Conservation (phyloP, 2,797 vertebrate species). For the Melanotaenia boesemani region DNA sequence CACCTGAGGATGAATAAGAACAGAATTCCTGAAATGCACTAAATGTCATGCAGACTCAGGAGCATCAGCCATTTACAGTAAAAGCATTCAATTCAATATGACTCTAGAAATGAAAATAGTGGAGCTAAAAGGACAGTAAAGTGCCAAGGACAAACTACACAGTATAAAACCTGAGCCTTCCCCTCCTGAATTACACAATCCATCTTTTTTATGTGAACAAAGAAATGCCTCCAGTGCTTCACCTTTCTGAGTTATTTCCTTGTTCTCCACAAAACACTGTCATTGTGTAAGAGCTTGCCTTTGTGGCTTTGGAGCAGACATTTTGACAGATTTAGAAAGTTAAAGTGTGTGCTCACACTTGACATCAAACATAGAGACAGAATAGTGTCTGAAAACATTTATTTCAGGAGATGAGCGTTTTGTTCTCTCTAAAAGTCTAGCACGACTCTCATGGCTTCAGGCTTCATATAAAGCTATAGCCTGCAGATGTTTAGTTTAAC, state of each 20-base stretch:
- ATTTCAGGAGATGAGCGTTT: background rate
- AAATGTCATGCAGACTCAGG: background rate
- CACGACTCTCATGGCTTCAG: background rate
- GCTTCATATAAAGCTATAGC: background rate
- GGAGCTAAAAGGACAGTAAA: conserved; percentile 18
- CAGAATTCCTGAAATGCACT: background rate
- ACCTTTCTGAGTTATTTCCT: conserved; percentile 37
- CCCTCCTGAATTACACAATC: conserved; percentile 37
- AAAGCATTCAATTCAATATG: background rate
- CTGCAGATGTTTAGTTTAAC: conserved; percentile 6
- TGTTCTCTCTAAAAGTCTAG: background rate
- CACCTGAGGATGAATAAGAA: background rate
- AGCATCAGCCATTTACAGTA: background rate
- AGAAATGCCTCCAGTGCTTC: conserved; percentile 31
- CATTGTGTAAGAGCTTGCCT: conserved; percentile 17
- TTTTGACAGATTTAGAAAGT: conserved; percentile 13
- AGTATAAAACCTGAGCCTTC: conserved; percentile 27
- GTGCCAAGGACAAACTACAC: conserved; percentile 17
- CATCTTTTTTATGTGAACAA: conserved; percentile 39
- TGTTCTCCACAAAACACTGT: conserved; percentile 12
- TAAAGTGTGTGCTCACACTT: background rate
- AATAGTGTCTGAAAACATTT: background rate
- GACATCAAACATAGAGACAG: background rate
- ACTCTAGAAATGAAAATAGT: conserved; percentile 10
- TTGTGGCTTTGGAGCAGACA: conserved; percentile 12